Evolutionary conservation across 2,888 invertebrate genomes (phyloP), one percentile per base, ranked within the genome.

Genomic region (Oscheius sp.): DNA sequence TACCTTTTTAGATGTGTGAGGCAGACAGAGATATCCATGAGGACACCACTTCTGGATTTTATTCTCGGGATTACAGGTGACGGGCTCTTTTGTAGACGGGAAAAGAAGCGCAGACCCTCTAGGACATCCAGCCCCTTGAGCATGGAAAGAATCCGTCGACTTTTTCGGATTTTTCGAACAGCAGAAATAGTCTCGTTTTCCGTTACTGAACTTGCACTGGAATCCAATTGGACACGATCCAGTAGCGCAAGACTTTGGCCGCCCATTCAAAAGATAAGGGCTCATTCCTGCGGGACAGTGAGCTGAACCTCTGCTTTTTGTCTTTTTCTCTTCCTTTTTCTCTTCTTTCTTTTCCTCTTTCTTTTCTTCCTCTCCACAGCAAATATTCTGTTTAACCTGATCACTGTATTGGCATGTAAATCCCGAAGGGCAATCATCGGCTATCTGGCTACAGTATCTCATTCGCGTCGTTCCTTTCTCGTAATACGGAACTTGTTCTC

Each of bases 221-320:
- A 75, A 83, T 21, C 83, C 81, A 35, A 79, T 79, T 2, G 83
- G 83, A 46, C 83, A 83, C 1, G 74, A 69, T 0, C 76, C 76
- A n/a, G 79, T 76, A 0, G 78, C 76, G 52, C 83, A 83, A 0
- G 80, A 77, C 41, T 79, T 79, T 0, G 83, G 80, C 13, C 73
- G 16, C n/a, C 81, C 81, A 23, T 81, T 77, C 25, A 78, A 74
- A 27, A 81, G 61, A 27, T 80, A 81, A 3, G 83, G 77, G 13
- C 69, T 56, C 83, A 83, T 83, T 46, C 75, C 73, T 0, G 74
- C 72, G 0, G 83, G 83, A 49, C 83, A 83, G 35, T 80, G 78
- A 13, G 52, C 41, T 7, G 61, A 61, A 21, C 61, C 41, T 45
- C 61, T 59, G n/a, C 35, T 27, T n/a, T 55, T 35, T 41, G 29